Evolutionary conservation across 2,888 invertebrate genomes (phyloP).

Genomic region (Limnephilus marmoratus): DNA sequence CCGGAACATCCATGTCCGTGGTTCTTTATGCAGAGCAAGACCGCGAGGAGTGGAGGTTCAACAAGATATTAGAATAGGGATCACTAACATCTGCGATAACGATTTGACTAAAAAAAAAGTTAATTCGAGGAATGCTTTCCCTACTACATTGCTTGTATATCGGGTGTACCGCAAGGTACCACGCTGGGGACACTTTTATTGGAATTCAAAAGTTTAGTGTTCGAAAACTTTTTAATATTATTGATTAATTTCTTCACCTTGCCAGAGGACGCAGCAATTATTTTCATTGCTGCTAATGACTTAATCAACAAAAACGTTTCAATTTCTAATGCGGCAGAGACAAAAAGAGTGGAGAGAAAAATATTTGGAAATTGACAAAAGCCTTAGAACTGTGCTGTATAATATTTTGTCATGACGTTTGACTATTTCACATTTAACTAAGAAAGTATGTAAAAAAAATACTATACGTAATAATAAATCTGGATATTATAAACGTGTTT

Average conservation of each 20-base stretch:
- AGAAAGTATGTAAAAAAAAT: background rate
- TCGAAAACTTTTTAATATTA: background rate
- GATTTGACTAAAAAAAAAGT: background rate
- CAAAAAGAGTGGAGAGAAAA: background rate
- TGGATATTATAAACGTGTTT: background rate
- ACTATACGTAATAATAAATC: background rate
- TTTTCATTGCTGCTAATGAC: background rate
- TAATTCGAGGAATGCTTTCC: background rate
- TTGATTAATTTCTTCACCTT: background rate
- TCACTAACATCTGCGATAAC: background rate
- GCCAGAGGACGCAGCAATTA: background rate
- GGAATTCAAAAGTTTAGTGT: too few relatives aligned
- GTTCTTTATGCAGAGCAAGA: too few relatives aligned
- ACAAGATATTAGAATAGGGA: too few relatives aligned
- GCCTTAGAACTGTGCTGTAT: background rate
- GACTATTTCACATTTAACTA: background rate
- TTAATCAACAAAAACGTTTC: background rate
- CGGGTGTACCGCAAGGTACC: background rate
- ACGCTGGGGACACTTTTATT: background rate
- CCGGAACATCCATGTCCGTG: too few relatives aligned
- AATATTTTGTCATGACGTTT: background rate
- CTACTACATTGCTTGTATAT: background rate
- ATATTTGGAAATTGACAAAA: background rate
- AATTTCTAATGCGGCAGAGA: background rate
- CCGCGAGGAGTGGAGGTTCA: too few relatives aligned